Evolutionary conservation across 2,797 vertebrate species (phyloP).

Genomic region (Sciurus carolinensis): DNA sequence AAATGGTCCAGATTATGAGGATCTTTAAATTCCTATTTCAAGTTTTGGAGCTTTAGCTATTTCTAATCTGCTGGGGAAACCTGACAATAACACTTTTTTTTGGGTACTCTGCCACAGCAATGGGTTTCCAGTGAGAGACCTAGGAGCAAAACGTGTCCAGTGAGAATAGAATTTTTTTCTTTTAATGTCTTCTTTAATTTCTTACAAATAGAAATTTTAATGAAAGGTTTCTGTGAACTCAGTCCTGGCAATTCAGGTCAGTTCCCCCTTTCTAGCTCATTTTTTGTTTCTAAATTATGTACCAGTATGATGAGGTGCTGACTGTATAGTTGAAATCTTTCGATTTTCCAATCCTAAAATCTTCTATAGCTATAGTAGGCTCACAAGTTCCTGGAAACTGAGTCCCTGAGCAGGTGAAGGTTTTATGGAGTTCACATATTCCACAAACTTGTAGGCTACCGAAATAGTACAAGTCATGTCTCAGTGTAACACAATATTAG

Average conservation of each 20-base stretch:
- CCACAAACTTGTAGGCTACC: background rate
- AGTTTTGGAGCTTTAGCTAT: background rate
- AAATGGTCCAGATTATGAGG: background rate
- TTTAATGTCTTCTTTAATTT: too few relatives aligned
- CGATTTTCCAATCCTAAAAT: background rate
- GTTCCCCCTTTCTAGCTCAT: background rate
- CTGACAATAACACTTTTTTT: background rate
- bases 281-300: slow-evolving; percentile 6
- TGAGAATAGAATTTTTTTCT: background rate
- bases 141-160: background rate
- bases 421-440: slow-evolving; percentile 20
- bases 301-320: background rate
- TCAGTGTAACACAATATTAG: background rate
- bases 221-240: slow-evolving; percentile 23
- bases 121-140: background rate
- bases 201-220: slow-evolving; percentile 13
- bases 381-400: background rate
- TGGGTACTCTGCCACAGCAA: background rate
- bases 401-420: background rate
- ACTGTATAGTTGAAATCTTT: background rate
- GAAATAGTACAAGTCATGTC: background rate
- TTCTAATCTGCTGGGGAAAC: background rate
- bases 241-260: background rate
- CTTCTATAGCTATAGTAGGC: background rate
- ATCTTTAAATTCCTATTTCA: background rate